Conservation (phyloP, 2,797 vertebrate genomes). For the Schizothorax lantsangensis region DNA sequence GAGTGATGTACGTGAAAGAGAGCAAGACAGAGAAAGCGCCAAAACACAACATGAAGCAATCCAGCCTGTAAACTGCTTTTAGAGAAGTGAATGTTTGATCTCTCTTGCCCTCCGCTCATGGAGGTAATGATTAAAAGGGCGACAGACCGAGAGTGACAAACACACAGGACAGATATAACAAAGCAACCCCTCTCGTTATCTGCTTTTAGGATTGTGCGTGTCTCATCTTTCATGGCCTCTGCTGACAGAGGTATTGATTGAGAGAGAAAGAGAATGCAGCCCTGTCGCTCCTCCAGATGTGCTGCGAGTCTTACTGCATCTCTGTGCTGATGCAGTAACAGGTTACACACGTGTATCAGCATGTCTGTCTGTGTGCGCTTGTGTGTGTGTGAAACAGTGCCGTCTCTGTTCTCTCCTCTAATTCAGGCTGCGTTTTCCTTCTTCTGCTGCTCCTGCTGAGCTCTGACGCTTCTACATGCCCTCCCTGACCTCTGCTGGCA, state of each 20-base stretch:
- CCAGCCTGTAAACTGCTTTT: conserved; percentile 44
- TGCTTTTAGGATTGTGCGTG: conserved; percentile 26
- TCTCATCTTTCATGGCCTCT: conserved; percentile 43
- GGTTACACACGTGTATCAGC: conserved; percentile 4
- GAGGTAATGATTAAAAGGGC: conserved; percentile 54
- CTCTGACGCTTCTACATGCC: conserved; percentile 37
- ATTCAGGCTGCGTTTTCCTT: conserved; percentile 33
- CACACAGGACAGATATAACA: conserved; percentile 20
- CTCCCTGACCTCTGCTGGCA: conserved; percentile 39
- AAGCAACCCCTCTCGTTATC: conserved; percentile 37
- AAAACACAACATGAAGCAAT: conserved; percentile 27
- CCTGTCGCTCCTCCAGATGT: conserved; percentile 20
- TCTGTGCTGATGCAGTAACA: conserved; percentile 1
- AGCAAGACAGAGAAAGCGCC: background rate
- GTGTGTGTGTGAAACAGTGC: conserved; percentile 12
- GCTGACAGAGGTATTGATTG: conserved; percentile 43
- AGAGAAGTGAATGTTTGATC: conserved; percentile 40
- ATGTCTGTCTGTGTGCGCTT: background rate
- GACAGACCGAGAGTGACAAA: conserved; percentile 19
- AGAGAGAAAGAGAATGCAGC: conserved; percentile 21
- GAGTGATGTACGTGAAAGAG: background rate
- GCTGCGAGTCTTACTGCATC: background rate
- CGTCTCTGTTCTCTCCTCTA: background rate
- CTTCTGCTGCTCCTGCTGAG: conserved; percentile 30
- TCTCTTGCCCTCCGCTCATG: conserved; percentile 27